phyloP scores from a whole-genome alignment of 2,113 vertebrate genomes.

The Triplophysa siluroides region DNA sequence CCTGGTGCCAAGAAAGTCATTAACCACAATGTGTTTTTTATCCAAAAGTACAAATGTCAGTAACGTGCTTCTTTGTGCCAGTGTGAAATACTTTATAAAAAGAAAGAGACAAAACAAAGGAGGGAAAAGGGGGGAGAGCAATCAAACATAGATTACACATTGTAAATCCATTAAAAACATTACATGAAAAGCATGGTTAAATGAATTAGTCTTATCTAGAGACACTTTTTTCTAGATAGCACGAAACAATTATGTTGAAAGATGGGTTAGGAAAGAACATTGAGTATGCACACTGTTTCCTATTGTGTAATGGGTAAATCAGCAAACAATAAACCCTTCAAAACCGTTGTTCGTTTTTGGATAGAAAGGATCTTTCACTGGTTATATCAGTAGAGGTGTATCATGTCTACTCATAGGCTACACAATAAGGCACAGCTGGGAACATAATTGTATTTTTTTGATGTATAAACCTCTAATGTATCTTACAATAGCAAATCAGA shows the following conservation, averaged over 20 bases:
- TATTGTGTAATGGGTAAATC: slow-evolving; percentile 6
- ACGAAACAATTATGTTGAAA: not conserved
- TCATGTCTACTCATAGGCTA: not conserved
- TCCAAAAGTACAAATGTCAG: not conserved
- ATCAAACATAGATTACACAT: not conserved
- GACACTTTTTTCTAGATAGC: not conserved
- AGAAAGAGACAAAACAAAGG: not conserved
- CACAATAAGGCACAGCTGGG: not conserved
- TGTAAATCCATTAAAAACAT: slow-evolving; percentile 4
- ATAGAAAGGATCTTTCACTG: not conserved
- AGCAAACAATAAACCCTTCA: not conserved
- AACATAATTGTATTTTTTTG: not conserved
- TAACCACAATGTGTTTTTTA: slow-evolving; percentile 30
- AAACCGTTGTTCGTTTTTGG: not conserved
- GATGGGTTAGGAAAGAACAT: not conserved
- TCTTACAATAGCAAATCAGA: not conserved
- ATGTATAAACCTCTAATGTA: not conserved
- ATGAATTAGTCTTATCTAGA: not conserved
- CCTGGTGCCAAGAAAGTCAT: slow-evolving; percentile 27
- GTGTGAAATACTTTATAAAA: not conserved
- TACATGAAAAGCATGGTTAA: not conserved
- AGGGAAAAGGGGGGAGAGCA: not conserved
- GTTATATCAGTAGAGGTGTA: too few relatives aligned
- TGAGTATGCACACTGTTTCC: slow-evolving; percentile 37
- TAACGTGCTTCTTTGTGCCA: not conserved